These are phyloP conservation scores for Laterallus jamaicensis DNA, from an alignment of 2,113 vertebrate species.

Conservation along the genomic window DNA sequence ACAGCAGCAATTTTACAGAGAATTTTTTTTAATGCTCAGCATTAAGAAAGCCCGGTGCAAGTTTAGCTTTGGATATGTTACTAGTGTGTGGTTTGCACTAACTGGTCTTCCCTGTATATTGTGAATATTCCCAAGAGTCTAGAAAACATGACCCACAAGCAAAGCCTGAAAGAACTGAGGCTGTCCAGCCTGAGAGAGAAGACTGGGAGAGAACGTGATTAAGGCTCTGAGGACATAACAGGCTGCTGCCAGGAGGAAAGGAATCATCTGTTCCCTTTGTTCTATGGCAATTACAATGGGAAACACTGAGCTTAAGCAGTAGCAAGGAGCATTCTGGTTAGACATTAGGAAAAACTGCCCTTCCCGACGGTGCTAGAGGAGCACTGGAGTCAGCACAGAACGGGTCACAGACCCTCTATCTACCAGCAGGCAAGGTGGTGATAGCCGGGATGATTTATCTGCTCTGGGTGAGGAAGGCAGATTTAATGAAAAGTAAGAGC, in stretches of 20 bases:
- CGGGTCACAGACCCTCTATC: background rate
- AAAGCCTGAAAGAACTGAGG: background rate
- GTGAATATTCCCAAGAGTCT: background rate
- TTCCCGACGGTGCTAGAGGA: background rate
- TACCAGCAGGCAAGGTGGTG: background rate
- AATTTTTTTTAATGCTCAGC: background rate
- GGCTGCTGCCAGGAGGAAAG: background rate
- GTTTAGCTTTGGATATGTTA: background rate
- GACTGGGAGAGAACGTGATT: background rate
- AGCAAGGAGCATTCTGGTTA: background rate
- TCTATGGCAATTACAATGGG: background rate
- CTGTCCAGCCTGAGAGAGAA: background rate
- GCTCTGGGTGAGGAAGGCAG: fast-evolving
- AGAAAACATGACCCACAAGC: background rate
- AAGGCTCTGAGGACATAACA: background rate
- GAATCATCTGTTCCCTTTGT: background rate
- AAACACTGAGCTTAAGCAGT: background rate
- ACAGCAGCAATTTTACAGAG: background rate
- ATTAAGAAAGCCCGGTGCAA: background rate
- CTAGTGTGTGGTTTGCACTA: background rate
- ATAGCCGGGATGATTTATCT: background rate
- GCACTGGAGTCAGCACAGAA: background rate
- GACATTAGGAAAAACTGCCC: background rate
- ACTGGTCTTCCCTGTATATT: background rate
- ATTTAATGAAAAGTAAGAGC: background rate